These are phyloP conservation scores for Camponotus fellah DNA, from an alignment of 2,888 invertebrate genomes.

Conservation along the genomic window DNA sequence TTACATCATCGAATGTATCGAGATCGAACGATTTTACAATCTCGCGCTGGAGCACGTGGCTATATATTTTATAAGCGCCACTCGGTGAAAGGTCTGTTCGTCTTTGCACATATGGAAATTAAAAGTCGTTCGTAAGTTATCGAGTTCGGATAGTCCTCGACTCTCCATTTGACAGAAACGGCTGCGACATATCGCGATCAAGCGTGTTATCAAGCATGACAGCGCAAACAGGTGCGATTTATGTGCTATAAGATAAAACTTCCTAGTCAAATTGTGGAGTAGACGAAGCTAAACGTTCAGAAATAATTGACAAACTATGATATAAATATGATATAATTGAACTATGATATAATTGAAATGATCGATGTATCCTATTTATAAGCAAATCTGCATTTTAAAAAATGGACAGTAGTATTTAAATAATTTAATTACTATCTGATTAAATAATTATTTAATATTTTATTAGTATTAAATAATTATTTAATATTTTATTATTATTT, in stretches of 20 bases:
- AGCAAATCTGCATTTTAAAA: neutral
- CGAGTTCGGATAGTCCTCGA: neutral
- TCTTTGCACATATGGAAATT: constrained; percentile 52
- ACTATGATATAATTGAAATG: too few relatives aligned
- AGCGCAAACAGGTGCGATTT: neutral
- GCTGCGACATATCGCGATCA: constrained; percentile 1
- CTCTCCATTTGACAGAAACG: constrained; percentile 4
- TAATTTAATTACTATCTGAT: neutral
- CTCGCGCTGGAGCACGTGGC: constrained; percentile 14
- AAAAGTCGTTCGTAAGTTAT: constrained; percentile 21
- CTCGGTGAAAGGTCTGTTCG: constrained; percentile 61
- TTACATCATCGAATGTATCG: constrained; percentile 22
- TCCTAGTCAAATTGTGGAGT: neutral
- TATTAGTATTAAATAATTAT: neutral
- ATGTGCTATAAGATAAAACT: neutral
- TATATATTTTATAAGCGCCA: constrained; percentile 32
- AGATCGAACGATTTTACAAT: constrained; percentile 20
- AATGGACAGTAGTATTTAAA: neutral
- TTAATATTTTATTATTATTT: neutral
- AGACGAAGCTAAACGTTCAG: neutral
- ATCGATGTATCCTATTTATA: neutral
- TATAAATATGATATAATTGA: too few relatives aligned
- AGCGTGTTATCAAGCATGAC: neutral
- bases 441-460: neutral
- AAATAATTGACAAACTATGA: neutral